Evolutionary conservation across 2,888 invertebrate genomes (phyloP).

Genomic region (Elysia crispata): DNA sequence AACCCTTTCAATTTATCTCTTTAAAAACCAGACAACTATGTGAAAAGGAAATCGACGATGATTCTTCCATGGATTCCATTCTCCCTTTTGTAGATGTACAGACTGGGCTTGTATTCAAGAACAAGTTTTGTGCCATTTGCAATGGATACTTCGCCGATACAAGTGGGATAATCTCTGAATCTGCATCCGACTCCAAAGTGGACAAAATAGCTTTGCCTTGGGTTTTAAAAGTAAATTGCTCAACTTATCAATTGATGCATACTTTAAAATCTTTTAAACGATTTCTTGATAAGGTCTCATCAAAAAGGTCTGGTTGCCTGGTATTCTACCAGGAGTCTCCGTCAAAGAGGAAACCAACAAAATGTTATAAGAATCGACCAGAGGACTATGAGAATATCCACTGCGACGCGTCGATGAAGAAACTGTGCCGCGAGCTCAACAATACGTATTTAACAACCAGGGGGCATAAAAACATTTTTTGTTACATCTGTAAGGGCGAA

Average conservation of each 20-base stretch:
- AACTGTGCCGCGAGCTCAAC: background rate
- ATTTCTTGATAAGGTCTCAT: background rate
- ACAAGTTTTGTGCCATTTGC: conserved; percentile 35
- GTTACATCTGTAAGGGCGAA: conserved; percentile 17
- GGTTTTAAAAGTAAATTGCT: background rate
- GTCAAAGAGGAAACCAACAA: too few species aligned
- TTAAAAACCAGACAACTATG: too few species aligned
- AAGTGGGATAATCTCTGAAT: background rate
- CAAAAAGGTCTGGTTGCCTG: background rate
- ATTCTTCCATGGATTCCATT: background rate
- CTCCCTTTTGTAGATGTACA: conserved; percentile 15
- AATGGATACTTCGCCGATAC: conserved; percentile 2
- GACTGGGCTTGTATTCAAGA: conserved; percentile 24
- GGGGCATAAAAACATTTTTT: conserved; percentile 11
- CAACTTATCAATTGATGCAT: conserved; percentile 1
- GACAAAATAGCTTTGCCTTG: background rate
- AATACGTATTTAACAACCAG: conserved; percentile 11
- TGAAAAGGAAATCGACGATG: too few species aligned
- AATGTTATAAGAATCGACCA: too few species aligned
- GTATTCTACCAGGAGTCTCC: too few species aligned
- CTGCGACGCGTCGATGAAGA: background rate
- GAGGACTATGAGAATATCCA: too few species aligned
- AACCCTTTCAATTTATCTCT: too few species aligned
- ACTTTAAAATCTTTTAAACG: background rate
- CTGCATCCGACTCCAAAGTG: background rate